phyloP scores from a whole-genome alignment of 2,113 vertebrate species.

The Mesembrinibis cayennensis region DNA sequence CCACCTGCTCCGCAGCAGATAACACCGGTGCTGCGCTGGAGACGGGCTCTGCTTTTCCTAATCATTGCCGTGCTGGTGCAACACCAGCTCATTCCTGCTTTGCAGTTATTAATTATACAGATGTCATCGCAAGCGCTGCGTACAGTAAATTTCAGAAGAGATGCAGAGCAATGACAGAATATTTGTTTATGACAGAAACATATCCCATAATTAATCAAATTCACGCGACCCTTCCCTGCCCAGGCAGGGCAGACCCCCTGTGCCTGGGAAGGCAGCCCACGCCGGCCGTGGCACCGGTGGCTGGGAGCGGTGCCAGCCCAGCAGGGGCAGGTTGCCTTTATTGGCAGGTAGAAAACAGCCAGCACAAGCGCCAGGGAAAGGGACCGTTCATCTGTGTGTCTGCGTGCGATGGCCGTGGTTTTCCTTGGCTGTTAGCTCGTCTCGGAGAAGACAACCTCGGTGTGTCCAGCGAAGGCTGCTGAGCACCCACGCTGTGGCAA shows the following conservation, averaged over 20 bases:
- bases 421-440: accelerated
- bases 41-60: not conserved
- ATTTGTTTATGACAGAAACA: not conserved
- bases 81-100: not conserved
- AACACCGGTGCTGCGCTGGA: not conserved
- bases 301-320: accelerated
- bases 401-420: accelerated
- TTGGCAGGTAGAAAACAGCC: not conserved
- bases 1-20: constrained; percentile 32
- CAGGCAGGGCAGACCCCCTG: accelerated
- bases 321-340: not conserved
- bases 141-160: not conserved
- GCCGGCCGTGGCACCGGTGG: accelerated
- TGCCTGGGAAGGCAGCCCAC: accelerated
- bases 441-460: not conserved
- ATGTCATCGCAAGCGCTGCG: not conserved
- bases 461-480: not conserved
- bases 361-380: not conserved
- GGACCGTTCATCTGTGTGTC: accelerated
- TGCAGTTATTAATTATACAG: not conserved
- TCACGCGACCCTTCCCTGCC: not conserved
- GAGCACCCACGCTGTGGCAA: not conserved
- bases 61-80: accelerated
- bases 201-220: not conserved
- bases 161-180: not conserved